phyloP scores from a whole-genome alignment of 2,888 invertebrate genomes.

The Chymomyza procnemis region DNA sequence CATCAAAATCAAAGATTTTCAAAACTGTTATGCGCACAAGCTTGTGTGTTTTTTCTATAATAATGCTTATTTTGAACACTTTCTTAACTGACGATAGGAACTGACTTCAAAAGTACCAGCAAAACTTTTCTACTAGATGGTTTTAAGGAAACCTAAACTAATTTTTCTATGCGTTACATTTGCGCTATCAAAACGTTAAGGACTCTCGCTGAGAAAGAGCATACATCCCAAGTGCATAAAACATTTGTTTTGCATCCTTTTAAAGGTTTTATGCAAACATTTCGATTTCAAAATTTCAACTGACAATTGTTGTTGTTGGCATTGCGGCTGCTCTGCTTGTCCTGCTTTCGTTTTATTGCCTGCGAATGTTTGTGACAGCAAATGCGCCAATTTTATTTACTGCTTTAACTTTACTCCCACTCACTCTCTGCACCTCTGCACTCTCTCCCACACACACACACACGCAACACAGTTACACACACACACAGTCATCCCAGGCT shows the following conservation, averaged over 20 bases:
- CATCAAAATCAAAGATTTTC: too few relatives aligned
- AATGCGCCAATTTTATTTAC: conserved; percentile 60
- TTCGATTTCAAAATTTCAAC: background rate
- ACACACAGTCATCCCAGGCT: too few relatives aligned
- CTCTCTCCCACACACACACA: conserved; percentile 29
- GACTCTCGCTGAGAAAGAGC: background rate
- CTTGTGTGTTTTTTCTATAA: too few relatives aligned
- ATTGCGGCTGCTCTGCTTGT: background rate
- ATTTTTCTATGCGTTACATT: background rate
- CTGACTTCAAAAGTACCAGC: too few relatives aligned
- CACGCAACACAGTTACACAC: background rate
- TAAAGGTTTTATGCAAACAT: background rate
- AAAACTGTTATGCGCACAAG: too few relatives aligned
- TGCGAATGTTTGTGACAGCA: conserved; percentile 20
- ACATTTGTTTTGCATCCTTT: background rate
- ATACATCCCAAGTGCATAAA: background rate
- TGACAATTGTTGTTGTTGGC: background rate
- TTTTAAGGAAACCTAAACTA: too few relatives aligned
- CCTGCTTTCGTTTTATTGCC: conserved; percentile 4
- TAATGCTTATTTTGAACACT: too few relatives aligned
- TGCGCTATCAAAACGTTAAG: background rate
- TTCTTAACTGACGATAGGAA: too few relatives aligned
- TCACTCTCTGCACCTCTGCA: conserved; percentile 45
- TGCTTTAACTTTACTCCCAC: conserved; percentile 60
- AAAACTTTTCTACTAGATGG: too few relatives aligned